Base-by-base conservation (phyloP, 2,888 invertebrate genomes). In the Tipula unca region DNA sequence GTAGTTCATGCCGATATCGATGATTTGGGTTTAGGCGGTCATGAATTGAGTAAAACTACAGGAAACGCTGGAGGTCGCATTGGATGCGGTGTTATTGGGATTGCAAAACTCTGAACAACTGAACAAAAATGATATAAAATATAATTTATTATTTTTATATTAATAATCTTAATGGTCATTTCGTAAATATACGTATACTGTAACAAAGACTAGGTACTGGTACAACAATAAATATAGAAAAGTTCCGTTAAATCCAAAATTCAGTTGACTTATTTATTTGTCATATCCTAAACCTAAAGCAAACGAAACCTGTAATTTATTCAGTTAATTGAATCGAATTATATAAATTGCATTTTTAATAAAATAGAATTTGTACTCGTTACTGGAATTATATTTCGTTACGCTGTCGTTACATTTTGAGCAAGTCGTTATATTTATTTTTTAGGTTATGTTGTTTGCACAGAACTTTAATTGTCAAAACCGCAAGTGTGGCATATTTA, bases 1-100 rank as follows among this genome's bases (percentile, higher is more conserved):
- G 97, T 97, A 84, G 96, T 98, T 6, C 98, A 99, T 90, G 98
- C 96, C 82, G 98, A 98, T 91, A 94, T 94, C 0, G 99, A 99
- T 91, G 99, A 99, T 91, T 92, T 98, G 86, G 98, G 98, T n/a
- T 91, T 94, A 87, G 98, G 98, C 36, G 98, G 97, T 0, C 96
- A 97, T 89, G 97, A 98, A 89, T 92, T 97, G 87, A 98, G 98
- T 92, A 95, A 95, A 91, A 94, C 95, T 3, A 99, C 98, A 14
- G 99, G 99, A 86, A 98, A 99, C 91, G 98, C 99, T 85, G 99
- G 99, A 1, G 96, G 94, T 20, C 94, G 98, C 82, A 88, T 91
- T 87, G 91, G 90, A 3, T 91, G 91, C 87, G 91, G 91, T 85
- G 89, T 91, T 25, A 91, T 91, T 88, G 91, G 91, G 82, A 90